Percentiles rank a stretch among this genome's conserved stretches.
phyloP scores from a whole-genome alignment of 2,888 invertebrate genomes.

The Bombylius discolor region DNA sequence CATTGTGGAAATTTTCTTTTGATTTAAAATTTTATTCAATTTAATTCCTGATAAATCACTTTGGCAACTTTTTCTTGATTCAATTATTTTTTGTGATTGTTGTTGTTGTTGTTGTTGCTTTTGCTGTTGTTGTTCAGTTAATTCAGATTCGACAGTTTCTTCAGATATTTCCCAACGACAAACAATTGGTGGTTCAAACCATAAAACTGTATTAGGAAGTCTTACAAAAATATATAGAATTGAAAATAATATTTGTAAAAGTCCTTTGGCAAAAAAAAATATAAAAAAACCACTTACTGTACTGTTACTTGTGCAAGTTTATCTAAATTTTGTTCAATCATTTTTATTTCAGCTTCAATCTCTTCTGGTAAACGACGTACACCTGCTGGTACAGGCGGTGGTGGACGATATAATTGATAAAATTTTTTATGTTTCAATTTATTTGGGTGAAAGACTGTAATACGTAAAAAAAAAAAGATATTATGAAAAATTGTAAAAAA shows the following conservation, averaged over 20 bases:
- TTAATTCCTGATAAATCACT: background rate
- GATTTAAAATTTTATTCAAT: too few species aligned
- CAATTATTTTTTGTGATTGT: background rate
- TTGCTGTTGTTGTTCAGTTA: constrained; percentile 21
- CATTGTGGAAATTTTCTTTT: background rate
- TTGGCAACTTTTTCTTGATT: background rate
- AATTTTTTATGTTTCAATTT: constrained; percentile 47
- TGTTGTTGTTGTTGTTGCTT: background rate
- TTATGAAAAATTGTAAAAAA: too few species aligned
- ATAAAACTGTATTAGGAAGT: constrained; percentile 54
- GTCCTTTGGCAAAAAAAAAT: too few species aligned
- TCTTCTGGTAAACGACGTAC: constrained; percentile 62
- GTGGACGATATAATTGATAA: constrained; percentile 53
- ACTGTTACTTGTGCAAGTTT: constrained; percentile 56
- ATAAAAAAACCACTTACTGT: constrained; percentile 41
- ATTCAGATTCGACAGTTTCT: constrained; percentile 31
- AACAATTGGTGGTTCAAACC: constrained; percentile 66
- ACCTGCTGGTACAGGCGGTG: constrained; percentile 50
- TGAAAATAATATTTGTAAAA: too few species aligned
- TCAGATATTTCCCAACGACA: constrained; percentile 52
- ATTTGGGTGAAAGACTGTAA: constrained; percentile 33
- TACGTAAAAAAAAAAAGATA: too few species aligned
- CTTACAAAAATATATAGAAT: constrained; percentile 29
- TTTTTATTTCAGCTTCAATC: constrained; percentile 64
- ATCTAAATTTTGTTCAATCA: constrained; percentile 58